Evolutionary conservation across 2,113 vertebrate genomes (phyloP).

Genomic region (Poecilia latipinna): DNA sequence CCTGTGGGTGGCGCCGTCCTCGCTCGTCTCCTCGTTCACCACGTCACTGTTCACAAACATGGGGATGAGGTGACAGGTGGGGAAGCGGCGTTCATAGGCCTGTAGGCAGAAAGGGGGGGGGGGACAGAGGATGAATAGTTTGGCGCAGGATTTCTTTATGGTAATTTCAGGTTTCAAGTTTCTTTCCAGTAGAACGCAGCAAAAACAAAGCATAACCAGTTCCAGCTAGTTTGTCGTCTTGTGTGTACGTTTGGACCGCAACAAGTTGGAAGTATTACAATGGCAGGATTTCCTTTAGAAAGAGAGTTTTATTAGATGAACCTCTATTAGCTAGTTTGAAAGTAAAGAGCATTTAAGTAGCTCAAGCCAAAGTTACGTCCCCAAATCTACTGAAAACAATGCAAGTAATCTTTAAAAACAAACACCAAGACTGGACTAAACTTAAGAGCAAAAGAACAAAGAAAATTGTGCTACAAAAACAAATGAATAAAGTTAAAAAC

Average conservation of each 20-base stretch:
- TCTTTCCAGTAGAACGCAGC: background rate
- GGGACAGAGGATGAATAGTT: background rate
- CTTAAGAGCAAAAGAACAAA: background rate
- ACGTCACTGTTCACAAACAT: conserved; percentile 96
- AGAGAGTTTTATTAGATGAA: background rate
- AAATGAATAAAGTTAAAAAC: too few species aligned
- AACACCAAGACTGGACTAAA: too few species aligned
- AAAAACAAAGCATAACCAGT: background rate
- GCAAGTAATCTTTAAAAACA: too few species aligned
- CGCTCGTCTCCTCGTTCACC: conserved; percentile 85
- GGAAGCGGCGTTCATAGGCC: conserved; percentile 96
- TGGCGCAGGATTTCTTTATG: background rate
- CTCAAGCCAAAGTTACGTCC: too few species aligned
- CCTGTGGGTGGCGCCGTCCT: conserved; percentile 83
- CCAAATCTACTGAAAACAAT: too few species aligned
- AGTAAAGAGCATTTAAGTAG: background rate
- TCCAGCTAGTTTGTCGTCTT: background rate
- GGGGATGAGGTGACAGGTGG: conserved; percentile 93
- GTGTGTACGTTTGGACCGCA: too few species aligned
- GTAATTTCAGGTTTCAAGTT: conserved; percentile 6
- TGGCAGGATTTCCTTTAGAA: background rate
- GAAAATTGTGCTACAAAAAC: background rate
- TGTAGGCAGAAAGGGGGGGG: conserved; percentile 45
- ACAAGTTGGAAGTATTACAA: background rate
- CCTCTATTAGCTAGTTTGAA: background rate